A percentile compares a stretch with the other conserved stretches of the same genome.
These are phyloP conservation scores for Lasioglossum zephyrum DNA, from an alignment of 2,888 invertebrate species.

Conservation along the genomic window DNA sequence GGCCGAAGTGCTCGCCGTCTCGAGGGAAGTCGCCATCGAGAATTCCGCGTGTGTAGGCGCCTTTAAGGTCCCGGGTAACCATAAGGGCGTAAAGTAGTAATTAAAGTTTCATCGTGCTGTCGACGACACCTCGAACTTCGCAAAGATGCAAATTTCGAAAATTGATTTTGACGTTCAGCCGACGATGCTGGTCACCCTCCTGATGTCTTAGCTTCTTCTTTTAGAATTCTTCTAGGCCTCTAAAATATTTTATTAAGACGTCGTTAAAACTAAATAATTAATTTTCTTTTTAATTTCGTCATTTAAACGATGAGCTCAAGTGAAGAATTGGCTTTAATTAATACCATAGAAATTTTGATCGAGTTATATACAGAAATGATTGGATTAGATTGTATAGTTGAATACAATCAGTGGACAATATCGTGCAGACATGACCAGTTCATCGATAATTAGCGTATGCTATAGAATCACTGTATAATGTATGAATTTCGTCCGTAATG, in stretches of 20 bases:
- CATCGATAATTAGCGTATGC: background rate
- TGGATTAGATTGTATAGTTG: background rate
- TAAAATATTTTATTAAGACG: no score
- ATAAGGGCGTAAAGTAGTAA: slow-evolving; percentile 31
- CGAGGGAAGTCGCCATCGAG: slow-evolving; percentile 19
- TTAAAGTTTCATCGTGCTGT: slow-evolving; percentile 40
- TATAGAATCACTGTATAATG: background rate
- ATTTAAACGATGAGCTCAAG: no score
- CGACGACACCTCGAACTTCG: background rate
- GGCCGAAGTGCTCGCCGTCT: slow-evolving; percentile 29
- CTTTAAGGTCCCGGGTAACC: slow-evolving; percentile 28
- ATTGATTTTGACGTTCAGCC: slow-evolving; percentile 18
- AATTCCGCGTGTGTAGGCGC: slow-evolving; percentile 29
- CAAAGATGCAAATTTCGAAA: slow-evolving; percentile 28
- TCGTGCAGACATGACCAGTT: background rate
- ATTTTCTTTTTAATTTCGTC: background rate
- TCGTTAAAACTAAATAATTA: no score
- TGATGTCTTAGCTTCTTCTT: background rate
- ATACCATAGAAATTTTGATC: background rate
- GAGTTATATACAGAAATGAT: background rate
- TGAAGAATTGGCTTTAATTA: background rate
- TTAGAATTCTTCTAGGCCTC: no score
- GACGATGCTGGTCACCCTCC: background rate
- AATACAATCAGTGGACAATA: background rate
- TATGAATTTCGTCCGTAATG: background rate